Base-by-base conservation (phyloP, 2,888 invertebrate species). In the Brenthis hecate region DNA sequence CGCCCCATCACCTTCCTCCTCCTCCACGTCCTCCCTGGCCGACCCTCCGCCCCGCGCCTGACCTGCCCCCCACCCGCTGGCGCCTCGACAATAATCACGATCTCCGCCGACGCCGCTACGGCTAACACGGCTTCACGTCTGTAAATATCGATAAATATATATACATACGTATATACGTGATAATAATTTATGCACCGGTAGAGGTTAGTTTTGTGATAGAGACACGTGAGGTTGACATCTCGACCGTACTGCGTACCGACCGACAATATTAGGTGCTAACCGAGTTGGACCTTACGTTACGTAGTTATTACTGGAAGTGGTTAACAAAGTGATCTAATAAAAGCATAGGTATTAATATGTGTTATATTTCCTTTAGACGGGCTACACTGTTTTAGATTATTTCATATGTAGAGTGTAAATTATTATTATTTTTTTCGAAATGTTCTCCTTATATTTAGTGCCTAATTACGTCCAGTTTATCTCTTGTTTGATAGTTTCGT, bases 21-120 rank as follows among this genome's bases (percentile, higher is more conserved):
- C 95, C 56, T 94, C 94, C 66, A 94, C 94, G 68, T 94, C 94
- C 64, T 94, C 94, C 73, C 93, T 94, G 77, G 91, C 88, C 86
- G 94, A 83, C 89, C 95, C 78, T 82, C 95, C 79, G 81, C 95
- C 76, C 80, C 94, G 85, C 81, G 91, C 94, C 78, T 94, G 94
- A 85, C 94, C 88, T 80, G 94, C 93, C 82, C 88, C 91, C 68
- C 93, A 93, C 76, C 94, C 93, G 77, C 82, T 89, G 86, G 93
- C 88, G 78, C 92, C 91, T 82, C 89, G 91, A 91, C 91, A 92
- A 91, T 91, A 91, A 89, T 80, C 82, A 83, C 85, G 84, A 85
- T 85, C 84, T 86, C 86, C 80, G 78, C 79, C 76, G 77, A 83
- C 77, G 86, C 84, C 81, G 81, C 82, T 84, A 87, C 80, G 84